A percentile compares a stretch with the other conserved stretches of the same genome.
Evolutionary conservation across 2,797 vertebrate genomes (phyloP).

Genomic region (Enoplosus armatus): DNA sequence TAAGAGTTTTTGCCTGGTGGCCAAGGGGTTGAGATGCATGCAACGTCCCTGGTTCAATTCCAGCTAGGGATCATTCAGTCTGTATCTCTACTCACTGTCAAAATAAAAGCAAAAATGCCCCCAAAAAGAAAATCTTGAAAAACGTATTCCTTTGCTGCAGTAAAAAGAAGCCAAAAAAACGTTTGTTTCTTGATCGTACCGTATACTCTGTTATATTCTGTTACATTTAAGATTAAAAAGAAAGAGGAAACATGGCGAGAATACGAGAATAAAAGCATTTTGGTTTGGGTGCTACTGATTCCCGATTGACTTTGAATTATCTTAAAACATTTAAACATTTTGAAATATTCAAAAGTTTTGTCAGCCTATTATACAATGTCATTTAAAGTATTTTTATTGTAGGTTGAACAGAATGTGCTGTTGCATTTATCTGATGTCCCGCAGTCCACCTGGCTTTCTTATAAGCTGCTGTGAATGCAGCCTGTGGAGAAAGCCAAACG

Average conservation of each 20-base stretch:
- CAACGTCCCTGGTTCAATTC: neutral
- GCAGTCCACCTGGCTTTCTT: conserved; percentile 15
- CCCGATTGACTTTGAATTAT: neutral
- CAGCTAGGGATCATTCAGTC: neutral
- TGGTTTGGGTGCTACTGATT: neutral
- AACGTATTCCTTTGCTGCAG: neutral
- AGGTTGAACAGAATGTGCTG: neutral
- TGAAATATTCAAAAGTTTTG: neutral
- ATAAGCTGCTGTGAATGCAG: conserved; percentile 7
- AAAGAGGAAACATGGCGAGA: neutral
- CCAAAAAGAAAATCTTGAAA: neutral
- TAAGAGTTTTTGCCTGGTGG: neutral
- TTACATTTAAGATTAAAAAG: neutral
- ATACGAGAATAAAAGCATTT: neutral
- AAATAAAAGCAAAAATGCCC: neutral
- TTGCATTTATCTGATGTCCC: neutral
- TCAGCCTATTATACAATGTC: neutral
- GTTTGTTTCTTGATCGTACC: neutral
- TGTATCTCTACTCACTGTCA: neutral
- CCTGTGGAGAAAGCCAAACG: conserved; percentile 21
- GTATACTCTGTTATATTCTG: neutral
- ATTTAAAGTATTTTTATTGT: neutral
- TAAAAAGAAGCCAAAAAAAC: neutral
- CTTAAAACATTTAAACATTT: neutral
- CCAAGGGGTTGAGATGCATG: neutral